Percentiles rank a stretch among this genome's conserved stretches.
phyloP scores from a whole-genome alignment of 1,140 invertebrate genomes.

The Sinonovacula constricta region DNA sequence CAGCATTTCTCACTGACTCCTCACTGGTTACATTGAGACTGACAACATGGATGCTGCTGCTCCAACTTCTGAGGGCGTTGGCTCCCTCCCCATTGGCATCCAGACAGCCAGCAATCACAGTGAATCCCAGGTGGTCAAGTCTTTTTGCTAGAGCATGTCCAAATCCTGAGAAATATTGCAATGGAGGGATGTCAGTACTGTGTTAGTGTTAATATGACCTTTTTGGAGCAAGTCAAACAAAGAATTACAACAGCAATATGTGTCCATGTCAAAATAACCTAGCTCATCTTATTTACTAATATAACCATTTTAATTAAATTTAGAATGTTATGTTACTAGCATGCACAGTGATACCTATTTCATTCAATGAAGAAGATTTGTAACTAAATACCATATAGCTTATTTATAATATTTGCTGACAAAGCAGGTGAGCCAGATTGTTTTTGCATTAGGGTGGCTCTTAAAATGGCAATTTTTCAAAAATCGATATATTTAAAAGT shows the following conservation, averaged over 20 bases:
- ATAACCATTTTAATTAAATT: too few relatives aligned
- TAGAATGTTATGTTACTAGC: too few relatives aligned
- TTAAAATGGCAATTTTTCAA: too few relatives aligned
- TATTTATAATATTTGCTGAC: too few relatives aligned
- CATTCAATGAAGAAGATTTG: too few relatives aligned
- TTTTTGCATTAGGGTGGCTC: too few relatives aligned
- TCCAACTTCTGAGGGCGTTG: slow-evolving; percentile 59
- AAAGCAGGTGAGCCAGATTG: too few relatives aligned
- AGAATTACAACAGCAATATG: background rate
- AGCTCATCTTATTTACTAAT: too few relatives aligned
- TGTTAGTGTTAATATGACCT: background rate
- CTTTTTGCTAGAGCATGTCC: slow-evolving; percentile 73
- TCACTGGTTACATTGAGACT: slow-evolving; percentile 58
- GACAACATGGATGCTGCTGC: slow-evolving; percentile 65
- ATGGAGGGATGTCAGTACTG: background rate
- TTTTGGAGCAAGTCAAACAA: background rate
- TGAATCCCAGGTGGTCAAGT: slow-evolving; percentile 74
- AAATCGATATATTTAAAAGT: too few relatives aligned
- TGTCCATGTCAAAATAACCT: background rate
- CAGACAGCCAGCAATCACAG: slow-evolving; percentile 84
- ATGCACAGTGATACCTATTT: too few relatives aligned
- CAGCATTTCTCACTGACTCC: slow-evolving; percentile 33
- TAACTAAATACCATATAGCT: too few relatives aligned
- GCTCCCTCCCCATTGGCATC: slow-evolving; percentile 78
- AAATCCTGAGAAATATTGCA: slow-evolving; percentile 51